A percentile compares a stretch with the other conserved stretches of the same genome.
phyloP scores from a whole-genome alignment of 2,797 vertebrate genomes.

The Peromyscus aztecus region DNA sequence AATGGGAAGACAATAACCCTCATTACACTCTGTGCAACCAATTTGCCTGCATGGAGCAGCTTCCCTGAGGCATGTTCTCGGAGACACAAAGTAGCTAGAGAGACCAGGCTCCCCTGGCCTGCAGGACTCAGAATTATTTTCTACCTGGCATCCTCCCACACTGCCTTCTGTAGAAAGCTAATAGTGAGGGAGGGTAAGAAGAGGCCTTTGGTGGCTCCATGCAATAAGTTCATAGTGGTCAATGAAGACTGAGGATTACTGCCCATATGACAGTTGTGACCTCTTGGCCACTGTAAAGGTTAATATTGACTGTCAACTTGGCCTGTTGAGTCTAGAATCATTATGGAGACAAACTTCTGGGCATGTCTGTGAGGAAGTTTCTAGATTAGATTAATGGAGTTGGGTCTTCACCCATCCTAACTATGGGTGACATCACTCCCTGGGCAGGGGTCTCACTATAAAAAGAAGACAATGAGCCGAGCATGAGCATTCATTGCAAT shows the following conservation, averaged over 20 bases:
- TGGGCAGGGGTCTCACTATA: no score
- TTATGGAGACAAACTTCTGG: neutral
- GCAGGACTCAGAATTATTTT: slow-evolving; percentile 68
- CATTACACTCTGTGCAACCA: fast-evolving
- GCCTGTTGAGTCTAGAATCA: neutral
- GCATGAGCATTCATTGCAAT: fast-evolving
- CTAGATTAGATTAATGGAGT: neutral
- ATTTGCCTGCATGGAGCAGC: neutral
- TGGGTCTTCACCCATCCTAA: neutral
- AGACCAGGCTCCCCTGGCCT: slow-evolving; percentile 27
- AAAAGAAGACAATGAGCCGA: neutral
- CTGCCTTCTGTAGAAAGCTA: slow-evolving; percentile 33
- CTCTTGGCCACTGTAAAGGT: neutral
- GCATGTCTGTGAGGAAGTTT: neutral
- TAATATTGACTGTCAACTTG: neutral
- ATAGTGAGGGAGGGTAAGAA: slow-evolving; percentile 45
- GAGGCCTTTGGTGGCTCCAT: neutral
- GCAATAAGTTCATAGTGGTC: neutral
- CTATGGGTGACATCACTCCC: neutral
- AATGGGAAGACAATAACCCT: neutral
- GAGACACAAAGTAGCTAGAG: neutral
- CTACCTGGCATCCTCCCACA: neutral
- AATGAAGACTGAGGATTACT: neutral
- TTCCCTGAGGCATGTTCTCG: slow-evolving; percentile 17
- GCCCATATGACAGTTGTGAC: fast-evolving